Evolutionary conservation across 2,888 invertebrate species (phyloP).

Genomic region (Campoplex nolae): DNA sequence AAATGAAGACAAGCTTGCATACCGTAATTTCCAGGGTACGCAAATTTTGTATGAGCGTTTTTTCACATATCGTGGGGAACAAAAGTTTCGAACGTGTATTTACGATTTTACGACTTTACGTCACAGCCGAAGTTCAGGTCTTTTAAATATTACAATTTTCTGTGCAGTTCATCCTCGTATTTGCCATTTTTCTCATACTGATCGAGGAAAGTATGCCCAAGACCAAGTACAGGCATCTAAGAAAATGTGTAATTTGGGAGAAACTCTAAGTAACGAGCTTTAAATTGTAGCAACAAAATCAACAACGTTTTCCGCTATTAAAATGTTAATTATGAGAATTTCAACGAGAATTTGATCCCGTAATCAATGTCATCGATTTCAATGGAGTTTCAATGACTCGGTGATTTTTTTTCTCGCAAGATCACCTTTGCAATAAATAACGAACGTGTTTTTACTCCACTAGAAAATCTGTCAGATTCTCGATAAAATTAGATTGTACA

Average conservation of each 20-base stretch:
- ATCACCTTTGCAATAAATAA: background rate
- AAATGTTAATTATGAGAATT: background rate
- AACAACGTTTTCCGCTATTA: background rate
- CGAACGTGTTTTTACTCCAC: background rate
- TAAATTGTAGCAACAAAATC: background rate
- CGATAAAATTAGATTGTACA: slow-evolving; percentile 10
- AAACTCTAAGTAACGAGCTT: background rate
- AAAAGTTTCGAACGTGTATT: slow-evolving; percentile 64
- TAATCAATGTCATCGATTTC: background rate
- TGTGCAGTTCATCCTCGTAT: background rate
- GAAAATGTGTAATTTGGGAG: background rate
- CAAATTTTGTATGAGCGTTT: slow-evolving; percentile 69
- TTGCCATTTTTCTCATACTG: slow-evolving; percentile 21
- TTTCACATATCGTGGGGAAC: background rate
- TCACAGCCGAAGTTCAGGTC: slow-evolving; percentile 68
- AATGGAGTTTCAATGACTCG: background rate
- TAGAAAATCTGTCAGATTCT: background rate
- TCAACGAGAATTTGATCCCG: background rate
- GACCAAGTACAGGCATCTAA: background rate
- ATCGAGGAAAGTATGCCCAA: background rate
- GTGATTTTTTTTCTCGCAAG: background rate
- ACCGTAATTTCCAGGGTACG: slow-evolving; percentile 74
- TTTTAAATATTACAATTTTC: slow-evolving; percentile 45
- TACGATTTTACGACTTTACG: slow-evolving; percentile 74
- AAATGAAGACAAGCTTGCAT: slow-evolving; percentile 72